These are phyloP conservation scores for Australoheros facetus DNA, from an alignment of 2,797 vertebrate genomes.

Conservation along the genomic window DNA sequence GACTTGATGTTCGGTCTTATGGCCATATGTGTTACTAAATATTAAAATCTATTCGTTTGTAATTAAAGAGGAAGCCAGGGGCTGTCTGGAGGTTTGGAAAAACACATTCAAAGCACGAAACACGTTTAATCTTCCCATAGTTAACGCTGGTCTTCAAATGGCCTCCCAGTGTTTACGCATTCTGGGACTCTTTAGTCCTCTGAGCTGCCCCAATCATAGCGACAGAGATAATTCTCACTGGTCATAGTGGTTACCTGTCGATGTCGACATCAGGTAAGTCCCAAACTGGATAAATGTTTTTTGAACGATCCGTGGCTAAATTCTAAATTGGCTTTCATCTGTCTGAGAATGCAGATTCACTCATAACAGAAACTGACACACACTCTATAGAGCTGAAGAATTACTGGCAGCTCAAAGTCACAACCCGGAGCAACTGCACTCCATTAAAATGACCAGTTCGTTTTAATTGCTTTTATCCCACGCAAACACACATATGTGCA, in stretches of 20 bases:
- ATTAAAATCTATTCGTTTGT: background rate
- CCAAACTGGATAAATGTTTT: too few relatives aligned
- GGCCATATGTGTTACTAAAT: background rate
- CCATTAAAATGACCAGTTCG: too few relatives aligned
- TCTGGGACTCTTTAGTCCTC: background rate
- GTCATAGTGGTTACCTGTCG: background rate
- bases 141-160: background rate
- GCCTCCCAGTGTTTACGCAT: background rate
- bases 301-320: too few relatives aligned
- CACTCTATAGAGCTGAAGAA: too few relatives aligned
- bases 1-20: background rate
- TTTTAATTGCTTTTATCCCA: too few relatives aligned
- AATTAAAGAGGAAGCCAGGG: background rate
- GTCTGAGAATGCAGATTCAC: too few relatives aligned
- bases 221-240: background rate
- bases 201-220: background rate
- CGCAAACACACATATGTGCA: too few relatives aligned
- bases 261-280: background rate
- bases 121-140: background rate
- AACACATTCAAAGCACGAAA: background rate
- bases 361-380: too few relatives aligned
- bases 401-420: too few relatives aligned
- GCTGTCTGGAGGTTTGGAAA: background rate
- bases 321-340: too few relatives aligned
- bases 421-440: too few relatives aligned